These are phyloP conservation scores for Hemiprocne comata DNA, from an alignment of 2,113 vertebrate species.

Conservation along the genomic window DNA sequence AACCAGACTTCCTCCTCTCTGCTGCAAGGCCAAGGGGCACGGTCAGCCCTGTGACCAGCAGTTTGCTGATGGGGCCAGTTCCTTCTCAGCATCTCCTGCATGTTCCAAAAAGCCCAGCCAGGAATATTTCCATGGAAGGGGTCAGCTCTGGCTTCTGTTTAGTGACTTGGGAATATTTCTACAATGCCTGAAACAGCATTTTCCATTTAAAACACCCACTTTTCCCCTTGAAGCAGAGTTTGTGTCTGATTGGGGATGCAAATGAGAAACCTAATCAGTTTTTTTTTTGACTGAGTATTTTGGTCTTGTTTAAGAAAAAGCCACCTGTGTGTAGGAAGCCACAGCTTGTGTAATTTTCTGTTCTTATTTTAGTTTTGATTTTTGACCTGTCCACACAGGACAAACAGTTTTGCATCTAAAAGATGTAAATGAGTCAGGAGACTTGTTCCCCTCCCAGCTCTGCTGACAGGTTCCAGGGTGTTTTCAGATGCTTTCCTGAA, in stretches of 20 bases:
- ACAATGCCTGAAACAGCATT: background rate
- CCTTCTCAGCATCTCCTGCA: background rate
- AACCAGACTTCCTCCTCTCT: background rate
- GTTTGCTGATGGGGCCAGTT: background rate
- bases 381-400: slow-evolving; percentile 16
- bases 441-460: slow-evolving; percentile 42
- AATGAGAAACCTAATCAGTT: background rate
- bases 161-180: background rate
- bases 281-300: background rate
- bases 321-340: background rate
- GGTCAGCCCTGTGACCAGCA: rapidly evolving
- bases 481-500: slow-evolving; percentile 49
- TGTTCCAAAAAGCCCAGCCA: background rate
- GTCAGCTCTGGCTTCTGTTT: background rate
- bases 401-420: slow-evolving; percentile 34
- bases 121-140: background rate
- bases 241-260: background rate
- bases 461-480: slow-evolving; percentile 49
- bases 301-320: background rate
- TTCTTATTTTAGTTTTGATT: background rate
- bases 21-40: background rate
- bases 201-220: background rate
- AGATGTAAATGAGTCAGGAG: slow-evolving; percentile 43
- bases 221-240: background rate
- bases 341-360: background rate